Conservation (phyloP, 2,113 vertebrate genomes). For the Clarias magur region DNA sequence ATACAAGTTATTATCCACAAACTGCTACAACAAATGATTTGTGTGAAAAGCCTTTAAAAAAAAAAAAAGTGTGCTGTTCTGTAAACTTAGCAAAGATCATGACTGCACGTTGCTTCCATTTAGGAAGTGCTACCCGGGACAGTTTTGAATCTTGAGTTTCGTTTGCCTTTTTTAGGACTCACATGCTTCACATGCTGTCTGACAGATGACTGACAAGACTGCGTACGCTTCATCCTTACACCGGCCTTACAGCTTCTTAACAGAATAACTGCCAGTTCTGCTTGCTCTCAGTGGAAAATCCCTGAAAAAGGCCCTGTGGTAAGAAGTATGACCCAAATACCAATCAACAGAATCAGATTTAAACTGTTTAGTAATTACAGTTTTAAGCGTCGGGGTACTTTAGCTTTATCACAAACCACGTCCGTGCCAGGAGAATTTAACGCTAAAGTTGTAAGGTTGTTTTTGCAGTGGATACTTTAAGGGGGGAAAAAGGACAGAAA, state of each 20-base stretch:
- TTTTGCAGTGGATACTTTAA: neutral
- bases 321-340: neutral
- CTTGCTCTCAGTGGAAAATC: neutral
- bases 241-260: neutral
- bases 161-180: neutral
- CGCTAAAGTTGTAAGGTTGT: neutral
- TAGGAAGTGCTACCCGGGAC: neutral
- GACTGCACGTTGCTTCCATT: neutral
- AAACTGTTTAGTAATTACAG: neutral
- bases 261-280: neutral
- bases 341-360: neutral
- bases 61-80: neutral
- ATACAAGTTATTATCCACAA: neutral
- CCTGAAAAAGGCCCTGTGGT: neutral
- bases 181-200: neutral
- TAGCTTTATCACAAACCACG: neutral
- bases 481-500: neutral
- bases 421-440: neutral
- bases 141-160: neutral
- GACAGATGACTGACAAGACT: neutral
- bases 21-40: neutral
- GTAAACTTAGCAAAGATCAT: neutral
- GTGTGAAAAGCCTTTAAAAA: too few relatives aligned
- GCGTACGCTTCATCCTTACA: neutral
- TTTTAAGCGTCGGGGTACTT: neutral